Conservation (phyloP, 2,888 invertebrate genomes). For the Pardosa pseudoannulata region DNA sequence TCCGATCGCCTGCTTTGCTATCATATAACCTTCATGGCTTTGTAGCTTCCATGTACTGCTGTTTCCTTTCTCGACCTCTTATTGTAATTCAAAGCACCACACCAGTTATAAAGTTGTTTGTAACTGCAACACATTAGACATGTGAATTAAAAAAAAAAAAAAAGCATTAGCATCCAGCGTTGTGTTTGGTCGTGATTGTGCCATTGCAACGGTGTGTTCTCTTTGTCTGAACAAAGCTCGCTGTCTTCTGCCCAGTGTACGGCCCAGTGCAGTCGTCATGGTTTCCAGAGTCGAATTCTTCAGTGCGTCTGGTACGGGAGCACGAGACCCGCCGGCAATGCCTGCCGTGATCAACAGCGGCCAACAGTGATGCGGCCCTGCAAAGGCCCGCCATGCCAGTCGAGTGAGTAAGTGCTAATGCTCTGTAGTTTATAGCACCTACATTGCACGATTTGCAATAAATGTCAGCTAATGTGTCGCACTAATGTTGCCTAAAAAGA, state of each 20-base stretch:
- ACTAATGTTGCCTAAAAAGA: too few relatives aligned
- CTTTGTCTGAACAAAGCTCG: conserved; percentile 45
- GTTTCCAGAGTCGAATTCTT: conserved; percentile 90
- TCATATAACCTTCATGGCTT: neutral
- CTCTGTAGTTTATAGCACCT: conserved; percentile 34
- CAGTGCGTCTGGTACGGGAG: conserved; percentile 95
- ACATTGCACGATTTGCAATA: too few relatives aligned
- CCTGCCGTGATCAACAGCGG: conserved; percentile 86
- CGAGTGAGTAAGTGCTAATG: conserved; percentile 79
- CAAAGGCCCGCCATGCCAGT: conserved; percentile 83
- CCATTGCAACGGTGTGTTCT: conserved; percentile 35
- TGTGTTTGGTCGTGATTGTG: conserved; percentile 38
- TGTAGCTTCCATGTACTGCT: neutral
- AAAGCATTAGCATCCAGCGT: conserved; percentile 70
- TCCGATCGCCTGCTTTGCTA: neutral
- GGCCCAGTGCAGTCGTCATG: conserved; percentile 88
- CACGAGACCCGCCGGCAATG: conserved; percentile 88
- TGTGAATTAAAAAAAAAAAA: neutral
- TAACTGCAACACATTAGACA: neutral
- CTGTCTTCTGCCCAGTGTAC: conserved; percentile 81
- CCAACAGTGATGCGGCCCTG: conserved; percentile 89
- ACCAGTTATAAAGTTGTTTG: neutral
- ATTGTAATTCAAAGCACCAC: neutral
- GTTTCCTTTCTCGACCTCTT: neutral
- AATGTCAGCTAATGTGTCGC: too few relatives aligned